Evolutionary conservation across 53 echinoderm and acorn worm species (phyloP), one percentile per base, ranked within the genome.

Genomic region (Mesocentrotus franciscanus): DNA sequence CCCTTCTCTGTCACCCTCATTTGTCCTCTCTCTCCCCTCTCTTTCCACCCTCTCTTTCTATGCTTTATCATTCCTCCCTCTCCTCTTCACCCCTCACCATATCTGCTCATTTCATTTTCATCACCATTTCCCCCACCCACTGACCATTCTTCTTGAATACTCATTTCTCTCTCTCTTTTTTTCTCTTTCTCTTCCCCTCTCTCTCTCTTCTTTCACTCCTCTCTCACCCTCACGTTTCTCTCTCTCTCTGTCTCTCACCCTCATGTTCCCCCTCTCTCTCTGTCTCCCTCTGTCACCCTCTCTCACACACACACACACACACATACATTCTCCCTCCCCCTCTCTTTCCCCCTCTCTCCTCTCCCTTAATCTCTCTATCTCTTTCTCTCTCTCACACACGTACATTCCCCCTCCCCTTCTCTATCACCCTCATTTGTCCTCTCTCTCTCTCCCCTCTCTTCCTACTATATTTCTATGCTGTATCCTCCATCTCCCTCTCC

Each of bases 381-480:
- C 90, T 16, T 62, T 61, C 90, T n/a, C 61, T 61, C 78, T 35
- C 56, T 85, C 85, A 26, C 55, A n/a, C n/a, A n/a, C n/a, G n/a
- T n/a, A n/a, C n/a, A n/a, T 42, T 24, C 59, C 34, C 55, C 17
- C 59, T 30, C 34, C 49, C 78, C 26, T 58, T n/a, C n/a, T 34
- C 64, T 2, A 79, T n/a, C 57, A 8, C n/a, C 14, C 11, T 57
- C 26, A 14, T 56, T 5, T 24, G 9, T 2, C 0, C 3, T 57
- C 85, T 56, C 9, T 12, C 9, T 61, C 16, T 62, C 9, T 62
- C 17, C 1, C 34, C 30, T 34, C 61, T 20, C n/a, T 34, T 33
- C 18, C 1, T 20, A 11, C 62, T 34, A 20, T 33, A 7, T 32
- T 18, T 32, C 10, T 15, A n/a, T n/a, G n/a, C 12, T 90, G 57